A percentile compares a stretch with the other conserved stretches of the same genome.
phyloP scores from a whole-genome alignment of 2,888 invertebrate genomes.

The Apocheima hispidaria region DNA sequence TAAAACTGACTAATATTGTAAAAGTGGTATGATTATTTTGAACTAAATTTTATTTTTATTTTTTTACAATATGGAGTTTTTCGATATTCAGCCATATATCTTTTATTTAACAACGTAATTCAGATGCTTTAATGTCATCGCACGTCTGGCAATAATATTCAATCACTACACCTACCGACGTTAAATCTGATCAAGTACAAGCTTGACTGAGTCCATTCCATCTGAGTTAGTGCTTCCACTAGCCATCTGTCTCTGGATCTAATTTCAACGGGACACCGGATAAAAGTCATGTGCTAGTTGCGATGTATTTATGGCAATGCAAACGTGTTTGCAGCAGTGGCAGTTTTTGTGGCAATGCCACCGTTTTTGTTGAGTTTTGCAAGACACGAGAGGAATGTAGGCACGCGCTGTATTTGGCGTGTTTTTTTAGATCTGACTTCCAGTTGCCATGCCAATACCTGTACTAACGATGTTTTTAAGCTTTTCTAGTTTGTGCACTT shows the following conservation, averaged over 20 bases:
- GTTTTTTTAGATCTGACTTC: slow-evolving; percentile 47
- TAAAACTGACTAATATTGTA: too few species aligned
- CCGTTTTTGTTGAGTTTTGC: slow-evolving; percentile 59
- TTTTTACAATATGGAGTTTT: neutral
- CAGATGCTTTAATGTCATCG: neutral
- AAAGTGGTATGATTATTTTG: too few species aligned
- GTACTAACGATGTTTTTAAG: slow-evolving; percentile 24
- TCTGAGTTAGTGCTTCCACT: slow-evolving; percentile 40
- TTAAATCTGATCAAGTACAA: slow-evolving; percentile 33
- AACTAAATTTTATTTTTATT: neutral
- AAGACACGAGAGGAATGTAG: slow-evolving; percentile 61
- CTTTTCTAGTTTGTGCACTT: neutral
- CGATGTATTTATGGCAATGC: slow-evolving; percentile 36
- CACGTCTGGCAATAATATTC: neutral
- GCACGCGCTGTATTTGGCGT: slow-evolving; percentile 59
- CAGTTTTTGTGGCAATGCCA: slow-evolving; percentile 14
- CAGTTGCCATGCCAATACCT: slow-evolving; percentile 27
- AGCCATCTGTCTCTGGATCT: slow-evolving; percentile 61
- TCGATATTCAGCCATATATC: too few species aligned
- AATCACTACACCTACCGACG: slow-evolving; percentile 9
- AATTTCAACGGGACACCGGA: slow-evolving; percentile 59
- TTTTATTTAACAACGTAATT: neutral
- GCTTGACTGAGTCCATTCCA: slow-evolving; percentile 26
- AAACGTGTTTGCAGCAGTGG: slow-evolving; percentile 1
- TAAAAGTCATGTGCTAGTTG: slow-evolving; percentile 69